phyloP scores from a whole-genome alignment of 1,140 invertebrate species.

The Chelonus insularis region DNA sequence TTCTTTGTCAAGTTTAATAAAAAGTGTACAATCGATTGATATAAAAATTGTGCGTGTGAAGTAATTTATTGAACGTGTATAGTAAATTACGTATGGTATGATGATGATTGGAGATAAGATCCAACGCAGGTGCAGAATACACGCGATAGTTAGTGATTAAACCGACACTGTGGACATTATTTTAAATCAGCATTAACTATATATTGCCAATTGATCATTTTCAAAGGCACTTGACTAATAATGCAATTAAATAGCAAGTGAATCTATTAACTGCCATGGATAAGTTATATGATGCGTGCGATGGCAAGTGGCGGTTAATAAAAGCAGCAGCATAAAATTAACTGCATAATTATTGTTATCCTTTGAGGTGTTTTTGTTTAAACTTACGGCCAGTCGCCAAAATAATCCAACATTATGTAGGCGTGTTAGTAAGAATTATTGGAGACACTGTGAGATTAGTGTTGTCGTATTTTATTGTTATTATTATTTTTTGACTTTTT shows the following conservation, averaged over 20 bases:
- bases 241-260: not conserved
- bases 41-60: no score
- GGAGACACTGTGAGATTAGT: constrained; percentile 24
- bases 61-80: no score
- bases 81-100: no score
- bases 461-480: constrained; percentile 3
- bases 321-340: constrained; percentile 29
- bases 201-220: no score
- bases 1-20: no score
- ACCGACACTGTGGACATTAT: no score
- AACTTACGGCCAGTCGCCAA: constrained; percentile 41
- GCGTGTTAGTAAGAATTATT: constrained; percentile 26
- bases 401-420: constrained; percentile 21
- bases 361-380: constrained; percentile 28
- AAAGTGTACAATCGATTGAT: no score
- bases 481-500: not conserved
- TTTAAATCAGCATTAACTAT: no score
- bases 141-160: no score
- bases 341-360: constrained; percentile 16
- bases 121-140: no score
- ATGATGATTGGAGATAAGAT: no score
- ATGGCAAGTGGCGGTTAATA: not conserved
- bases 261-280: not conserved
- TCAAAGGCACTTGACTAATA: no score
- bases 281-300: not conserved